Conservation (phyloP, 2,797 vertebrate genomes). For the Pipistrellus pygmaeus region DNA sequence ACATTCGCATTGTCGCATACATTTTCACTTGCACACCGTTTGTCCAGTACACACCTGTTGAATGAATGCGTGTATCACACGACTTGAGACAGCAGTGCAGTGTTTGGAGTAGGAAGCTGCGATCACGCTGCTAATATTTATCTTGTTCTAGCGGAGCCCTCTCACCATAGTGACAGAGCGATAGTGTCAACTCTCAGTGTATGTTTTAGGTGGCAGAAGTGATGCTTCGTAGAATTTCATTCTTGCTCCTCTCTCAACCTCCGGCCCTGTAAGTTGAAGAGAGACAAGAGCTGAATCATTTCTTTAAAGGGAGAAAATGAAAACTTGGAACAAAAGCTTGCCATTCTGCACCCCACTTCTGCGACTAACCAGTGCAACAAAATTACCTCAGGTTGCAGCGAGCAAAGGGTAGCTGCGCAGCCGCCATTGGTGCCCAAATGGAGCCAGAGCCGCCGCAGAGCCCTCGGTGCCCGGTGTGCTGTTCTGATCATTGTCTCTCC, state of each 20-base stretch:
- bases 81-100: background rate
- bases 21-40: background rate
- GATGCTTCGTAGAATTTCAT: background rate
- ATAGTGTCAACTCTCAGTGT: background rate
- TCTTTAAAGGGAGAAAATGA: background rate
- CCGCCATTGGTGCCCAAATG: fast-evolving
- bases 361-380: background rate
- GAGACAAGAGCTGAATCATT: background rate
- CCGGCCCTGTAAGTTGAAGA: background rate
- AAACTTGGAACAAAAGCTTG: background rate
- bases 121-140: background rate
- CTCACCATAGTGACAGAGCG: background rate
- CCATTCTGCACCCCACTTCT: background rate
- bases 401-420: fast-evolving
- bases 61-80: background rate
- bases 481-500: background rate
- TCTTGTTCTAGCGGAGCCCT: fast-evolving
- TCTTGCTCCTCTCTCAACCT: background rate
- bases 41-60: background rate
- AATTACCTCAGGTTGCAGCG: background rate
- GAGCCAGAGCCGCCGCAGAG: fast-evolving
- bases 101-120: background rate
- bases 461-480: background rate
- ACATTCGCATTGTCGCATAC: background rate
- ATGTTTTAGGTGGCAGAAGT: background rate